phyloP scores from a whole-genome alignment of 2,888 invertebrate species.

The Entomobrya proxima region DNA sequence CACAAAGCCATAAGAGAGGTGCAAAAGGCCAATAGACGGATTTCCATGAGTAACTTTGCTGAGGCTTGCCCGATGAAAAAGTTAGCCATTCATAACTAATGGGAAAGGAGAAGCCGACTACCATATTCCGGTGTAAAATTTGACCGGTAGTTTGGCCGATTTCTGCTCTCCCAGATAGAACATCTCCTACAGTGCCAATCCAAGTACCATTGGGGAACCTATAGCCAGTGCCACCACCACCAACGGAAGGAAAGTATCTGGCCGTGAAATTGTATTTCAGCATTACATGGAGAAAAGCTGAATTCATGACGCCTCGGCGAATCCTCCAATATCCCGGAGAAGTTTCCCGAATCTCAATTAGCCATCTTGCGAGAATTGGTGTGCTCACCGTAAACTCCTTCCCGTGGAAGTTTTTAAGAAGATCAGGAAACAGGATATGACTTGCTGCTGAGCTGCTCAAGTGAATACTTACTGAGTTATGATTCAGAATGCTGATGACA shows the following conservation, averaged over 20 bases:
- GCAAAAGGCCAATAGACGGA: slow-evolving; percentile 66
- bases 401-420: slow-evolving; percentile 58
- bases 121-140: slow-evolving; percentile 45
- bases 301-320: slow-evolving; percentile 54
- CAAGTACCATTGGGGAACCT: slow-evolving; percentile 62
- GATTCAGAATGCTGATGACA: slow-evolving; percentile 29
- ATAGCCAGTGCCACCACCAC: slow-evolving; percentile 61
- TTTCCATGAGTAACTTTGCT: slow-evolving; percentile 66
- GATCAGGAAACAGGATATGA: slow-evolving; percentile 62
- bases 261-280: slow-evolving; percentile 60
- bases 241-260: slow-evolving; percentile 44
- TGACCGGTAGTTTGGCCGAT: slow-evolving; percentile 59
- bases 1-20: slow-evolving; percentile 27
- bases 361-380: slow-evolving; percentile 47
- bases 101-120: slow-evolving; percentile 59
- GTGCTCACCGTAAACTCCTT: slow-evolving; percentile 48
- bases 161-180: slow-evolving; percentile 57
- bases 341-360: slow-evolving; percentile 53
- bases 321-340: slow-evolving; percentile 38
- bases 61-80: slow-evolving; percentile 61
- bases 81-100: slow-evolving; percentile 61
- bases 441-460: slow-evolving; percentile 36
- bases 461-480: slow-evolving; percentile 41
- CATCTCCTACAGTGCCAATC: slow-evolving; percentile 66
- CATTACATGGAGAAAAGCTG: slow-evolving; percentile 43